These are phyloP conservation scores for Alouatta caraya DNA, from an alignment of 2,797 vertebrate genomes.

Conservation along the genomic window DNA sequence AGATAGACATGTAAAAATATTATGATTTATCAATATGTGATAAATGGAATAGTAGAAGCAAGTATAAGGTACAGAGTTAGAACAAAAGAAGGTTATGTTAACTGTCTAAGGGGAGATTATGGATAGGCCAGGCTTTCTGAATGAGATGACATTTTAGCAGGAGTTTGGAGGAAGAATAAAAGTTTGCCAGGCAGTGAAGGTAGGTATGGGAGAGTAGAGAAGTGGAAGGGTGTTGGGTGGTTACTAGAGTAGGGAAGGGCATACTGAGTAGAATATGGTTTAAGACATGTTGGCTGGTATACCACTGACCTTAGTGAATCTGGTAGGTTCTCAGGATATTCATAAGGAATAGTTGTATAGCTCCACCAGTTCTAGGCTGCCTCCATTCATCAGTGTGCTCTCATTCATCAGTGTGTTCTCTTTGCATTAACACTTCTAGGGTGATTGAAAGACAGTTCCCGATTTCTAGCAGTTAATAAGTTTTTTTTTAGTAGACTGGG, in stretches of 20 bases:
- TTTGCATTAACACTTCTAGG: neutral
- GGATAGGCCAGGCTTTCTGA: neutral
- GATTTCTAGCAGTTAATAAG: neutral
- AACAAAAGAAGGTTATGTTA: neutral
- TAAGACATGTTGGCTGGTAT: neutral
- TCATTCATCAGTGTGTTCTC: neutral
- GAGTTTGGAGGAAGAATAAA: neutral
- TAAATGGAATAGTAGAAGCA: constrained; percentile 15
- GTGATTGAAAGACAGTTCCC: neutral
- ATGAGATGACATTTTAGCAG: constrained; percentile 19
- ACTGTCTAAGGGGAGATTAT: neutral
- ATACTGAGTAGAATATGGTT: neutral
- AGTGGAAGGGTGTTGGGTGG: neutral
- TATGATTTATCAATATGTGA: neutral
- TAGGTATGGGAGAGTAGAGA: neutral
- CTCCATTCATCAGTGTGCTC: neutral
- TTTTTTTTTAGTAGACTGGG: neutral
- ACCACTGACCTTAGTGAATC: neutral
- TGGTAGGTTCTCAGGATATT: neutral
- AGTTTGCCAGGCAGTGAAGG: neutral
- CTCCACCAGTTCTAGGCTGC: neutral
- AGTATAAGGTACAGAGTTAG: neutral
- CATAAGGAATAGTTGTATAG: neutral
- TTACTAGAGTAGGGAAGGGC: neutral
- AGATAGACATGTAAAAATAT: neutral